Conservation (phyloP, 2,113 vertebrate genomes). For the Calyptomena viridis region DNA sequence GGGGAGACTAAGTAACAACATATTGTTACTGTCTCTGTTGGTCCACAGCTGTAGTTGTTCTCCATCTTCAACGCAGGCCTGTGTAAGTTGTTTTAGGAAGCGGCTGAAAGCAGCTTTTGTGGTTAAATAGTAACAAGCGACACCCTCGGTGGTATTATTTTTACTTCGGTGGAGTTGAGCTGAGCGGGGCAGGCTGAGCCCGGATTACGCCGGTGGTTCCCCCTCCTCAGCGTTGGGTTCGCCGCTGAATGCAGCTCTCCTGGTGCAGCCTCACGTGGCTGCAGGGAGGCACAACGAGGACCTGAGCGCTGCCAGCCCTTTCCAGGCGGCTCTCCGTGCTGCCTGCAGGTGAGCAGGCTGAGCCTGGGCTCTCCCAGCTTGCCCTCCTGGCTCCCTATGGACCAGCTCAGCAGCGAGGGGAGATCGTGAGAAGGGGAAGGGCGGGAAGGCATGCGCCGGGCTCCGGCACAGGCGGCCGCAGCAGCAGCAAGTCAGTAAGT, state of each 20-base stretch:
- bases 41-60: background rate
- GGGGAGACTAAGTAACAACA: background rate
- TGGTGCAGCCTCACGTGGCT: constrained; percentile 66
- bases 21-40: background rate
- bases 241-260: constrained; percentile 45
- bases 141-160: background rate
- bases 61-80: background rate
- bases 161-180: background rate
- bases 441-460: constrained; percentile 1
- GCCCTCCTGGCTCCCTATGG: background rate
- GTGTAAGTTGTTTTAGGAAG: background rate
- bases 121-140: background rate
- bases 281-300: constrained; percentile 35
- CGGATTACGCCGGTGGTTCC: background rate
- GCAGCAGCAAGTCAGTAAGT: constrained; percentile 66
- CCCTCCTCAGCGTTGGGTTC: background rate
- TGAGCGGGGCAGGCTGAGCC: constrained; percentile 5
- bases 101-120: background rate
- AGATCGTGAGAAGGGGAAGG: background rate
- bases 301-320: background rate
- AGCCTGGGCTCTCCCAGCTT: background rate
- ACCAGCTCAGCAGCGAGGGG: background rate
- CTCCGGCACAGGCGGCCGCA: constrained; percentile 34
- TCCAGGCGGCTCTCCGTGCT: background rate
- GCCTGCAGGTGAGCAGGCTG: constrained; percentile 42